Evolutionary conservation across 2,113 vertebrate species (phyloP).

Genomic region (Rousettus leschenaultii): DNA sequence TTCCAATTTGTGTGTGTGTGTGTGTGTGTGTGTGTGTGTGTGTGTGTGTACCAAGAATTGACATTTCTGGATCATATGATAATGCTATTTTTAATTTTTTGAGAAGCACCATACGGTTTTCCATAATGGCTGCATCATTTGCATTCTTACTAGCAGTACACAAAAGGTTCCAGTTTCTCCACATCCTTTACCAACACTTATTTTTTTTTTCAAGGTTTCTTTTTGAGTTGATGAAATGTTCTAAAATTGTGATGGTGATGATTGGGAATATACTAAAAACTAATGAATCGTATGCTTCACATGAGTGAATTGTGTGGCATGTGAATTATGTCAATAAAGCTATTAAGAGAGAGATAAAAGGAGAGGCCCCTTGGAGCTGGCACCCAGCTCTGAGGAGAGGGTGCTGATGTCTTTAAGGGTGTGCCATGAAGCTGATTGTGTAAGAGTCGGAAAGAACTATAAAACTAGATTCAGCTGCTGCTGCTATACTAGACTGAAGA

Average conservation of each 20-base stretch:
- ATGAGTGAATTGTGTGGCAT: neutral
- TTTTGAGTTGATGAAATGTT: neutral
- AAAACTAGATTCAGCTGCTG: neutral
- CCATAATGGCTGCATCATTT: neutral
- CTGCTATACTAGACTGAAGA: accelerated
- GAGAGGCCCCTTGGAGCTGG: neutral
- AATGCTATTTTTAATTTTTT: neutral
- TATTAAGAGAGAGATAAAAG: neutral
- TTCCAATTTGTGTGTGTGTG: neutral
- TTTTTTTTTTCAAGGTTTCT: neutral
- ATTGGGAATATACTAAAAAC: neutral
- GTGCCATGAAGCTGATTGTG: neutral
- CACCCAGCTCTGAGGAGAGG: neutral
- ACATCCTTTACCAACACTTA: neutral
- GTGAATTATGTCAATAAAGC: neutral
- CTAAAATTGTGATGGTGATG: neutral
- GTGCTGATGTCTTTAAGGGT: neutral
- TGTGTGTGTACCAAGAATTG: neutral
- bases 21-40: too few relatives aligned
- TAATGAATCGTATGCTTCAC: neutral
- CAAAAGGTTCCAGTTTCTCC: neutral
- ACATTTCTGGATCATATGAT: neutral
- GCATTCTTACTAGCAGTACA: neutral
- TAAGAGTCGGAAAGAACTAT: neutral
- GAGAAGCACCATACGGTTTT: neutral